Conservation (phyloP, 2,113 vertebrate species). For the Baryphthengus martii region DNA sequence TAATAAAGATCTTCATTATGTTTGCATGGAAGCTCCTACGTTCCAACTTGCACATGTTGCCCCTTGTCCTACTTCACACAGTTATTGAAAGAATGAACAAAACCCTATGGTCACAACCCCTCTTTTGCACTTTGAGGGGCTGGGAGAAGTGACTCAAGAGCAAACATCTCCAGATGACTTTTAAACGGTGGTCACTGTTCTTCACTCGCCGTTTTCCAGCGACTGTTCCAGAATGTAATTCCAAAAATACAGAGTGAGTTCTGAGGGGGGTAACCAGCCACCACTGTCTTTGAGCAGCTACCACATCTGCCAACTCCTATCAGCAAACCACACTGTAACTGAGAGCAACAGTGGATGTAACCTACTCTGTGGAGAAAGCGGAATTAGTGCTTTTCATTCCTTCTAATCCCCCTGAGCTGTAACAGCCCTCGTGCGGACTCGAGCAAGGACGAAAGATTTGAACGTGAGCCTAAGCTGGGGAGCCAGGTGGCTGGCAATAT, state of each 20-base stretch:
- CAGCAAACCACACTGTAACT: neutral
- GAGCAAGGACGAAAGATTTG: neutral
- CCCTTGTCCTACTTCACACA: too few relatives aligned
- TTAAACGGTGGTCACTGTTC: neutral
- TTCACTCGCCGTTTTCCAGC: slow-evolving; percentile 45
- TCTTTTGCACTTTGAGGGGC: neutral
- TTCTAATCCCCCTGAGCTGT: neutral
- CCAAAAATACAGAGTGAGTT: slow-evolving; percentile 50
- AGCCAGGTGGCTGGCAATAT: neutral
- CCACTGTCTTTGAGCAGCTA: slow-evolving; percentile 3
- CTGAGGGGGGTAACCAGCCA: slow-evolving; percentile 36
- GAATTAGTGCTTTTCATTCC: slow-evolving; percentile 16
- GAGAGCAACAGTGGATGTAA: neutral
- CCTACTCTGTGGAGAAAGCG: neutral
- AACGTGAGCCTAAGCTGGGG: neutral
- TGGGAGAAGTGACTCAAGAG: neutral
- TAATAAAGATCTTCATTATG: too few relatives aligned
- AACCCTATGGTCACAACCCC: neutral
- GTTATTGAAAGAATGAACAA: neutral
- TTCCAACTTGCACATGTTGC: too few relatives aligned
- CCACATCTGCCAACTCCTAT: neutral
- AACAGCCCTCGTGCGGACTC: neutral
- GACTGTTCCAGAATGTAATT: slow-evolving; percentile 53
- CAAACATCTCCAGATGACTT: slow-evolving; percentile 4
- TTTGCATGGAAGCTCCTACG: too few relatives aligned